These are phyloP conservation scores for Fissipunctia ypsillon DNA, from an alignment of 2,888 invertebrate species.

Conservation along the genomic window DNA sequence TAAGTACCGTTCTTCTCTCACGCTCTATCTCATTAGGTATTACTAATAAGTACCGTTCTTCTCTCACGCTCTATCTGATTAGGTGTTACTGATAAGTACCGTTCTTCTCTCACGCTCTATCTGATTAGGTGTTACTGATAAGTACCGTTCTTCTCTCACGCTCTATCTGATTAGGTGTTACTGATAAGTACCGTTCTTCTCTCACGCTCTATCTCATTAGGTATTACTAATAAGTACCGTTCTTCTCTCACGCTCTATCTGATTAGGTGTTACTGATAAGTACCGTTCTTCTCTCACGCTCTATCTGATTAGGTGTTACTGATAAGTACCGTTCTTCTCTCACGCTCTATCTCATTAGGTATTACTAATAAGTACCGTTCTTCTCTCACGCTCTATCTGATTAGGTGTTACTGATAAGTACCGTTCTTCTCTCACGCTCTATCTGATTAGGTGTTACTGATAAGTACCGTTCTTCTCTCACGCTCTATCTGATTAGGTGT, in stretches of 20 bases:
- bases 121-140: slow-evolving; percentile 42
- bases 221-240: slow-evolving; percentile 41
- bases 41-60: slow-evolving; percentile 32
- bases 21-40: slow-evolving; percentile 43
- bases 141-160: slow-evolving; percentile 22
- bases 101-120: slow-evolving; percentile 22
- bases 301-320: slow-evolving; percentile 44
- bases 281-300: slow-evolving; percentile 1
- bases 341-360: slow-evolving; percentile 41
- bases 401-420: slow-evolving; percentile 45
- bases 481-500: slow-evolving; percentile 43
- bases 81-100: slow-evolving; percentile 41
- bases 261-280: slow-evolving; percentile 44
- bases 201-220: slow-evolving; percentile 35
- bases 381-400: slow-evolving; percentile 26
- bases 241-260: slow-evolving; percentile 24
- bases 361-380: slow-evolving; percentile 35
- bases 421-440: slow-evolving; percentile 1
- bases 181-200: slow-evolving; percentile 32
- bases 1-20: slow-evolving; percentile 24
- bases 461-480: slow-evolving; percentile 24
- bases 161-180: slow-evolving; percentile 43
- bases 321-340: slow-evolving; percentile 33
- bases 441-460: slow-evolving; percentile 46
- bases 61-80: slow-evolving; percentile 34